Evolutionary conservation across 2,797 vertebrate species (phyloP).

Genomic region (Tarsius wallacei): DNA sequence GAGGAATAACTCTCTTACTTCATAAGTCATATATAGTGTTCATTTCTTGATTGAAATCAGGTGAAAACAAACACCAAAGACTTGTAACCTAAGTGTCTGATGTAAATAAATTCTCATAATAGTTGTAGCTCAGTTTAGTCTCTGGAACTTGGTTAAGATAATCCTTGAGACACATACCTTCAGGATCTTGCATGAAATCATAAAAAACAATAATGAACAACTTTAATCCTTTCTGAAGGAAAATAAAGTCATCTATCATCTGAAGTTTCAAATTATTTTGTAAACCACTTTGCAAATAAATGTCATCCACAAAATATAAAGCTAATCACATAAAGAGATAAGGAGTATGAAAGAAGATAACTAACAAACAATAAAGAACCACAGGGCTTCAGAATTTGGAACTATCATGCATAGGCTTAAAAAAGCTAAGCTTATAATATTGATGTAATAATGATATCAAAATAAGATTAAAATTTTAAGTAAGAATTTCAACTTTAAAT

Average conservation of each 20-base stretch:
- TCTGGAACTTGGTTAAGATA: neutral
- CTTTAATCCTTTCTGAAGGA: neutral
- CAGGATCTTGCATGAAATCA: neutral
- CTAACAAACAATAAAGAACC: neutral
- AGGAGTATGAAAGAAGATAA: neutral
- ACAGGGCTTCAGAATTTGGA: neutral
- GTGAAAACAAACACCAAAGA: neutral
- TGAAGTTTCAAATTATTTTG: slow-evolving; percentile 53
- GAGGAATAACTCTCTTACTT: neutral
- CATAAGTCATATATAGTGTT: neutral
- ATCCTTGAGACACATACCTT: neutral
- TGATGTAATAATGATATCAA: neutral
- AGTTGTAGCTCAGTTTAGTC: neutral
- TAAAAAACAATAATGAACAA: neutral
- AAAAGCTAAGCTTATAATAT: neutral
- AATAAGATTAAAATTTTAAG: neutral
- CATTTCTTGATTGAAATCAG: neutral
- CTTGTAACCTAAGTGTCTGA: neutral
- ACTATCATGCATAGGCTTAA: neutral
- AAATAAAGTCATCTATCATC: neutral
- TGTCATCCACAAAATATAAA: neutral
- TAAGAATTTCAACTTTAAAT: neutral
- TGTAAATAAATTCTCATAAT: neutral
- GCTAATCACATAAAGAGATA: neutral
- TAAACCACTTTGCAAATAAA: neutral